A percentile compares a stretch with the other conserved stretches of the same genome.
phyloP scores from a whole-genome alignment of 2,888 invertebrate species.

The Digitonthophagus gazella region DNA sequence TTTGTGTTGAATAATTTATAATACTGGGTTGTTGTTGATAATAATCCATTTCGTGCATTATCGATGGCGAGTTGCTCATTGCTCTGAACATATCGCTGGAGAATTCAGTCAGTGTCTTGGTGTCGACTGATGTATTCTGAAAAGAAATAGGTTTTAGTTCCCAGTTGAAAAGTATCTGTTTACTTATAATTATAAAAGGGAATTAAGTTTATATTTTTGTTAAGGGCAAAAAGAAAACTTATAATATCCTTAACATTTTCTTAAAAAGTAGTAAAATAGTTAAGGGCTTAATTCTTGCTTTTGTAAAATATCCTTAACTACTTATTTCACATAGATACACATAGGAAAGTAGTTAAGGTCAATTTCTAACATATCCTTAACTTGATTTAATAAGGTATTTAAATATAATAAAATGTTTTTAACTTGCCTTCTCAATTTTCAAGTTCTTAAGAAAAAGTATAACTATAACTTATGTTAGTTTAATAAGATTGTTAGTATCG shows the following conservation, averaged over 20 bases:
- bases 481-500: no score
- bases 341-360: background rate
- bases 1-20: conserved; percentile 26
- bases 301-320: background rate
- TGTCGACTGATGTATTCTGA: conserved; percentile 44
- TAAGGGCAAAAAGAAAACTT: background rate
- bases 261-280: background rate
- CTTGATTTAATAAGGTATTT: no score
- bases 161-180: no score
- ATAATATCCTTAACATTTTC: background rate
- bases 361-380: background rate
- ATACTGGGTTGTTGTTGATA: conserved; percentile 40
- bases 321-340: no score
- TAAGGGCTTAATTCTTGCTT: background rate
- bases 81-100: conserved; percentile 60
- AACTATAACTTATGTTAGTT: no score
- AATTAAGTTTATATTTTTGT: background rate
- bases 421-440: no score
- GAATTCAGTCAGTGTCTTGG: conserved; percentile 59
- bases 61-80: conserved; percentile 44
- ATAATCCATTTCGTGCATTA: conserved; percentile 48
- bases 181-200: conserved; percentile 20
- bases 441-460: no score
- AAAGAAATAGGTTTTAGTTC: conserved; percentile 26
- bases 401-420: no score